A percentile compares a stretch with the other conserved stretches of the same genome.
Conservation (phyloP, 2,113 vertebrate genomes). For the Cryptomyrus ogoouensis region DNA sequence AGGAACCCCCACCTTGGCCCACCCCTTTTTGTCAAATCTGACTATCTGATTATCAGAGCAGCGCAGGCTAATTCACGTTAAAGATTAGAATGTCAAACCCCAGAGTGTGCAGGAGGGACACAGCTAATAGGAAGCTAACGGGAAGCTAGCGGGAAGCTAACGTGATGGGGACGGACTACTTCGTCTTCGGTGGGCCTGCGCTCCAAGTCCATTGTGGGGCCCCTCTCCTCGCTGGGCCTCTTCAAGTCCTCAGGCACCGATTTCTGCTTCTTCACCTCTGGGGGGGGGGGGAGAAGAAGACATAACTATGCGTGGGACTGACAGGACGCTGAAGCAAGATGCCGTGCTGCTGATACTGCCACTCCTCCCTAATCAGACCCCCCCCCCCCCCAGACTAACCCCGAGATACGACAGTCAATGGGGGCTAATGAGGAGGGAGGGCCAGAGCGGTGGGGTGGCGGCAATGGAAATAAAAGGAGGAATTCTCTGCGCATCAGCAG, state of each 20-base stretch:
- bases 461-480: neutral
- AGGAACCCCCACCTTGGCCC: neutral
- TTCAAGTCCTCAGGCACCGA: slow-evolving; percentile 90
- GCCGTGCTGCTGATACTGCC: neutral
- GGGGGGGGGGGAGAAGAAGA: slow-evolving; percentile 54
- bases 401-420: neutral
- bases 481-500: neutral
- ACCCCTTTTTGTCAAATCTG: slow-evolving; percentile 70
- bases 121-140: slow-evolving; percentile 72
- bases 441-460: neutral
- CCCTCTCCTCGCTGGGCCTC: slow-evolving; percentile 76
- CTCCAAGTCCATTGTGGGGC: slow-evolving; percentile 73
- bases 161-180: slow-evolving; percentile 79
- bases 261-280: slow-evolving; percentile 94
- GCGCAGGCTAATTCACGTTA: slow-evolving; percentile 74
- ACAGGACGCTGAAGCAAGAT: neutral
- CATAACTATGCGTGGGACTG: neutral
- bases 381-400: neutral
- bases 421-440: neutral
- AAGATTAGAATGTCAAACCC: slow-evolving; percentile 76
- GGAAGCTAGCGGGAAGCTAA: slow-evolving; percentile 43
- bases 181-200: slow-evolving; percentile 90
- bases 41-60: slow-evolving; percentile 72
- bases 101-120: slow-evolving; percentile 59
- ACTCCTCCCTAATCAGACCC: neutral